Conservation (phyloP, 2,113 vertebrate genomes). For the Eulacestoma nigropectus region DNA sequence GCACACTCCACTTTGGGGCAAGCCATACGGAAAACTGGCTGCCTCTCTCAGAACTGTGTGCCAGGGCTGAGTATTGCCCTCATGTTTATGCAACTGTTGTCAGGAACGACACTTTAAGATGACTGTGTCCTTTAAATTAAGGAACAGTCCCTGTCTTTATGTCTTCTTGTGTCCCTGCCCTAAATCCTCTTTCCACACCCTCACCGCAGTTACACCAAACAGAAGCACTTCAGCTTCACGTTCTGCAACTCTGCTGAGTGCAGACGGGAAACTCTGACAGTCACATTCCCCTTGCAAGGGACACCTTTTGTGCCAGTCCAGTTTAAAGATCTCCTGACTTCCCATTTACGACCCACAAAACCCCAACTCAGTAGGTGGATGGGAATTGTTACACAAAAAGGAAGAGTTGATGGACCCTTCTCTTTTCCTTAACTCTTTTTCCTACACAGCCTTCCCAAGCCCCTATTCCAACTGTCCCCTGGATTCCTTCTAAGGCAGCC, state of each 20-base stretch:
- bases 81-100: neutral
- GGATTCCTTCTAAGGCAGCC: neutral
- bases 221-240: neutral
- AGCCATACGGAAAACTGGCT: neutral
- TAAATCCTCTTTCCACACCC: neutral
- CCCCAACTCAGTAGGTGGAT: fast-evolving
- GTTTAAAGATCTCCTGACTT: neutral
- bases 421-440: neutral
- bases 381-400: neutral
- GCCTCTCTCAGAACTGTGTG: neutral
- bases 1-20: neutral
- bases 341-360: neutral
- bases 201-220: neutral
- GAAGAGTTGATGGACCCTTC: neutral
- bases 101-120: neutral
- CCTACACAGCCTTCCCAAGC: neutral
- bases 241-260: neutral
- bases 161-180: neutral
- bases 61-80: neutral
- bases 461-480: neutral
- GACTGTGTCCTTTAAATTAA: neutral
- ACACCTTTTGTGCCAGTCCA: neutral
- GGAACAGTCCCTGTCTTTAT: neutral
- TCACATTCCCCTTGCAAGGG: neutral
- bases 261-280: neutral